A percentile compares a stretch with the other conserved stretches of the same genome.
Conservation (phyloP, 2,888 invertebrate species). For the Trachelus tabidus region DNA sequence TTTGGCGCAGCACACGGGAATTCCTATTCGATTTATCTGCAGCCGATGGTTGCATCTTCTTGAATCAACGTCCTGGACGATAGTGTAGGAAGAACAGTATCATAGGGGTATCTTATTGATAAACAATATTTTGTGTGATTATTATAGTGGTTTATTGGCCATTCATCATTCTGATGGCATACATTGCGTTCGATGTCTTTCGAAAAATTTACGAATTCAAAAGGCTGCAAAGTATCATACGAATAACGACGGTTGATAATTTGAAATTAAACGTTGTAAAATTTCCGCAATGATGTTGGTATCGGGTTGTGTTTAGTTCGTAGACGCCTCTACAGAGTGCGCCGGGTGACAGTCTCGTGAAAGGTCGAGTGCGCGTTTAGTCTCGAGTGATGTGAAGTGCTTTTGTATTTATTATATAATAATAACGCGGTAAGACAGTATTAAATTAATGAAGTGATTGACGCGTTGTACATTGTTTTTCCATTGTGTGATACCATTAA, state of each 20-base stretch:
- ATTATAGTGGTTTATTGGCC: neutral
- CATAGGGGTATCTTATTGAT: neutral
- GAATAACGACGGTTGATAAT: neutral
- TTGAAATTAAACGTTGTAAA: neutral
- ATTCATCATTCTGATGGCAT: neutral
- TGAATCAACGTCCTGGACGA: neutral
- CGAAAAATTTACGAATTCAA: neutral
- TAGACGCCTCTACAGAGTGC: neutral
- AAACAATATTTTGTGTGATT: neutral
- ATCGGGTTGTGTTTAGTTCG: neutral
- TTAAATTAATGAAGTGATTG: neutral
- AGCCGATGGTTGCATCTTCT: neutral
- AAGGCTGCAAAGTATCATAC: neutral
- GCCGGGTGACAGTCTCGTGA: neutral
- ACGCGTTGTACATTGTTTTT: neutral
- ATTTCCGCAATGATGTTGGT: neutral
- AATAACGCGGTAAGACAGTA: neutral
- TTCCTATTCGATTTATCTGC: neutral
- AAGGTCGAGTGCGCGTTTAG: neutral
- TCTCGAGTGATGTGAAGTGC: neutral
- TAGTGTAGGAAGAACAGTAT: neutral
- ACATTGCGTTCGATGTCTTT: too few relatives aligned
- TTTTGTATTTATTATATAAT: neutral
- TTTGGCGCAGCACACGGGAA: neutral
- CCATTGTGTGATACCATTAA: neutral